Conservation (phyloP, 2,113 vertebrate species). For the Gymnogyps californianus region DNA sequence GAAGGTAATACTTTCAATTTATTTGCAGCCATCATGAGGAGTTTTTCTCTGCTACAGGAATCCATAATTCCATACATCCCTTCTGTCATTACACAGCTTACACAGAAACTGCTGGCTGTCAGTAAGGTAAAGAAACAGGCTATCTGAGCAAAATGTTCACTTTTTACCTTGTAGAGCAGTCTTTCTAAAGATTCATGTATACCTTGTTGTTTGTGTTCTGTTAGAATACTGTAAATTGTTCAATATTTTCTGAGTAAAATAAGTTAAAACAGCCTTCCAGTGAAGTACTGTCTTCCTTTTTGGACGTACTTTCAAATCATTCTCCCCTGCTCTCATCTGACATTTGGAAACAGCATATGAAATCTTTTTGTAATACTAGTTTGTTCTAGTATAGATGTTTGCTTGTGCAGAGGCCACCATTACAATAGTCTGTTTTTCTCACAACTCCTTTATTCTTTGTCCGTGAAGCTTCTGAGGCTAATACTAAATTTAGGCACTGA, state of each 20-base stretch:
- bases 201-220: background rate
- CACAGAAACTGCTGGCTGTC: constrained; percentile 94
- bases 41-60: constrained; percentile 96
- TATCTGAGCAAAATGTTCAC: background rate
- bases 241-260: background rate
- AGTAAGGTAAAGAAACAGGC: constrained; percentile 86
- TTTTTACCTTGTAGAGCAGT: background rate
- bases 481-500: background rate
- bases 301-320: background rate
- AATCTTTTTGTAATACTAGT: background rate
- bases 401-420: background rate
- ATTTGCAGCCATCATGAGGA: constrained; percentile 95
- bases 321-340: background rate
- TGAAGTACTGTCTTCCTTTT: background rate
- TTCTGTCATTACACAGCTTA: constrained; percentile 93
- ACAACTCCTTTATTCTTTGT: background rate
- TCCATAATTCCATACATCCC: constrained; percentile 95
- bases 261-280: background rate
- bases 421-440: background rate
- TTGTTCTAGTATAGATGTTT: background rate
- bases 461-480: background rate
- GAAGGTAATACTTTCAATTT: constrained; percentile 14
- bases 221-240: background rate
- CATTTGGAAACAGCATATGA: background rate
- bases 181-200: background rate